Evolutionary conservation across 2,113 vertebrate genomes (phyloP).

Genomic region (Edolisoma coerulescens): DNA sequence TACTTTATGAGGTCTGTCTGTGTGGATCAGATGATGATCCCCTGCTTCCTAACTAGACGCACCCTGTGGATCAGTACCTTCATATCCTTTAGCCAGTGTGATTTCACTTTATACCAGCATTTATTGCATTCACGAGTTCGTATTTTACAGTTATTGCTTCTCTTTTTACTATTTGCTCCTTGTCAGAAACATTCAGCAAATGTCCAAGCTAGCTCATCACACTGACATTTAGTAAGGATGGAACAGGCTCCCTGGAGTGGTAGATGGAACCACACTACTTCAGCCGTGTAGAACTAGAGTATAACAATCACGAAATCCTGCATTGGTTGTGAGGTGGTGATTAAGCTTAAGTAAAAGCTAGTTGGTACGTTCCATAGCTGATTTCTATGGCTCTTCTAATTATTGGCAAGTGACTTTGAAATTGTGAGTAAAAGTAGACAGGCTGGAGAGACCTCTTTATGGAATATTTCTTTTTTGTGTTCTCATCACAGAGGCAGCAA

Average conservation of each 20-base stretch:
- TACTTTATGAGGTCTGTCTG: neutral
- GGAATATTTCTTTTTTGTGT: neutral
- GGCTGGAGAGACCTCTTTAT: neutral
- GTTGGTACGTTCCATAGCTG: neutral
- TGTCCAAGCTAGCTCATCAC: constrained; percentile 28
- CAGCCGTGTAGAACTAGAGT: neutral
- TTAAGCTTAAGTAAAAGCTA: neutral
- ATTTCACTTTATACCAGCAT: neutral
- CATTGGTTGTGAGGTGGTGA: neutral
- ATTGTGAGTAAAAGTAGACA: neutral
- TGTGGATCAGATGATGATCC: neutral
- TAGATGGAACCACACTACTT: neutral
- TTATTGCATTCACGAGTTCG: neutral
- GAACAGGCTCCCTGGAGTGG: neutral
- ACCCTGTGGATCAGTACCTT: neutral
- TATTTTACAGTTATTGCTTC: constrained; percentile 41
- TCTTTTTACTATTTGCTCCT: constrained; percentile 16
- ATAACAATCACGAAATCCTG: neutral
- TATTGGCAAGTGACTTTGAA: neutral
- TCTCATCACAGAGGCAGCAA: neutral
- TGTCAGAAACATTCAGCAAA: constrained; percentile 31
- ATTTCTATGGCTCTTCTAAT: neutral
- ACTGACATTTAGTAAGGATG: constrained; percentile 38
- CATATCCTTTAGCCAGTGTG: neutral
- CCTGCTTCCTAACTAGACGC: neutral